These are phyloP conservation scores for Galerucella pusilla DNA, from an alignment of 2,888 invertebrate genomes.

Conservation along the genomic window DNA sequence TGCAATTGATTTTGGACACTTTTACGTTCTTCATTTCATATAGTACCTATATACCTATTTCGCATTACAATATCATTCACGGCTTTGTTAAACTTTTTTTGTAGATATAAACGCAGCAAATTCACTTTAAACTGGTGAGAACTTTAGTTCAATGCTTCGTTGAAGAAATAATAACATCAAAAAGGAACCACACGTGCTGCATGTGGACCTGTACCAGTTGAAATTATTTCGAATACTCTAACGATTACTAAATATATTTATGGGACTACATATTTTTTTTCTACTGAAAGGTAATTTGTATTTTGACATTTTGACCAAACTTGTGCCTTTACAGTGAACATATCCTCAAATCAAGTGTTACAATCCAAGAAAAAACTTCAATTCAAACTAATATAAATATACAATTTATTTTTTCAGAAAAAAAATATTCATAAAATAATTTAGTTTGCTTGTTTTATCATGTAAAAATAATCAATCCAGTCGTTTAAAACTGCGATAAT, in stretches of 20 bases:
- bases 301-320: neutral
- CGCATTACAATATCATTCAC: too few relatives aligned
- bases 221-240: slow-evolving; percentile 10
- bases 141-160: neutral
- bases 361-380: neutral
- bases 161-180: neutral
- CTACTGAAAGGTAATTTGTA: neutral
- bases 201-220: neutral
- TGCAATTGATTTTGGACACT: too few relatives aligned
- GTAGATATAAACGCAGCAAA: neutral
- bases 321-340: slow-evolving; percentile 12
- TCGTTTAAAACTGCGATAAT: too few relatives aligned
- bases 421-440: too few relatives aligned
- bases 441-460: too few relatives aligned
- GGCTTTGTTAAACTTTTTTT: neutral
- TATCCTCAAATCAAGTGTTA: neutral
- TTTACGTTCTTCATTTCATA: too few relatives aligned
- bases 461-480: too few relatives aligned
- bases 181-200: neutral
- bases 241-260: neutral
- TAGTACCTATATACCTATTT: too few relatives aligned
- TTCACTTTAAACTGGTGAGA: neutral
- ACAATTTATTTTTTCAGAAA: neutral
- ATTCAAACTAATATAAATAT: too few relatives aligned
- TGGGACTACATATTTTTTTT: neutral